Evolutionary conservation across 2,113 vertebrate species (phyloP).

Genomic region (Alouatta palliata): DNA sequence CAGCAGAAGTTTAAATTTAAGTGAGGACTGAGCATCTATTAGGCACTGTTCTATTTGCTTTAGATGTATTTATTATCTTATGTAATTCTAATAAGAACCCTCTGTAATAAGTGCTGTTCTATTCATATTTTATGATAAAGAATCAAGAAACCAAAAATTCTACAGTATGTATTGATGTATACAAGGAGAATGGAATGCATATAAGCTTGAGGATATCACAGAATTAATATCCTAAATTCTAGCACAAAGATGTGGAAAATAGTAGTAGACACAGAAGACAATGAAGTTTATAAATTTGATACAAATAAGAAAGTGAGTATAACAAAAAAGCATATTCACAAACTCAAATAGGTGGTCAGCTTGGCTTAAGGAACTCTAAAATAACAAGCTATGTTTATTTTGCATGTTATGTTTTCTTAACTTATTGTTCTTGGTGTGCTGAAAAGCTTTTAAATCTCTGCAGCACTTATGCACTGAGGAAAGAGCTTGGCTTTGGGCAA

Average conservation of each 20-base stretch:
- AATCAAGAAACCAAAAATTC: slow-evolving; percentile 1
- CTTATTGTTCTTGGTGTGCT: not conserved
- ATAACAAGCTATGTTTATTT: not conserved
- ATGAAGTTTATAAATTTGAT: not conserved
- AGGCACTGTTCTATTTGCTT: not conserved
- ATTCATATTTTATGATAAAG: not conserved
- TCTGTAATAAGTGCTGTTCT: not conserved
- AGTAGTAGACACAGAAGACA: not conserved
- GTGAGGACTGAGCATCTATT: not conserved
- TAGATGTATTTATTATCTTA: not conserved
- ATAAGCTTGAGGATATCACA: not conserved
- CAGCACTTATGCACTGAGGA: not conserved
- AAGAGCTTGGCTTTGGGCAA: not conserved
- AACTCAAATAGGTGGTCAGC: not conserved
- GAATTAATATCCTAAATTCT: not conserved
- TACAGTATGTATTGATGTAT: not conserved
- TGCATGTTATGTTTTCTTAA: slow-evolving; percentile 34
- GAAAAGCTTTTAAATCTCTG: not conserved
- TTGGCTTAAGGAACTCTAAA: slow-evolving; percentile 26
- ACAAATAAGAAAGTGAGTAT: not conserved
- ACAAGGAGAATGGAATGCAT: not conserved
- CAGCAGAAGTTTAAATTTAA: not conserved
- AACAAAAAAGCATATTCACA: not conserved
- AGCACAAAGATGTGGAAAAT: not conserved
- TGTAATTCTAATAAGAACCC: not conserved